phyloP scores from a whole-genome alignment of 37 sponge, comb jelly and placozoan species.

The Axinella damicornis region DNA sequence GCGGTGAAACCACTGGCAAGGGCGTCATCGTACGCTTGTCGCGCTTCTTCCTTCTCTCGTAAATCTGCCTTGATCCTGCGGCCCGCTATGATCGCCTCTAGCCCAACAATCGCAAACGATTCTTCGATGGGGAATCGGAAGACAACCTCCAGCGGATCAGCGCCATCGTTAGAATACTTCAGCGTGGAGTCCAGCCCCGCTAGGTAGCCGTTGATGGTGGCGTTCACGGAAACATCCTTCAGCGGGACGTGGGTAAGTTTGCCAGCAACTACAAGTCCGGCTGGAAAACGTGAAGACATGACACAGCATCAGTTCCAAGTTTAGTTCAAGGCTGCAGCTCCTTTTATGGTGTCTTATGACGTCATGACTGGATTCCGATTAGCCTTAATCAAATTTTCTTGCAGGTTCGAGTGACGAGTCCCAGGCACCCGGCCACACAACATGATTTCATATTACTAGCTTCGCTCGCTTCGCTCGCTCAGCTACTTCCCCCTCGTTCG shows the following conservation, averaged over 20 bases:
- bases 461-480: too few species aligned
- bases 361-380: too few species aligned
- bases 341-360: too few species aligned
- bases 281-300: too few species aligned
- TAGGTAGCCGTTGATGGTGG: constrained; percentile 46
- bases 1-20: constrained; percentile 79
- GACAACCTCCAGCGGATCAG: constrained; percentile 65
- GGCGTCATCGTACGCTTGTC: constrained; percentile 74
- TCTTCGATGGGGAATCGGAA: constrained; percentile 83
- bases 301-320: too few species aligned
- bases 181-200: constrained; percentile 66
- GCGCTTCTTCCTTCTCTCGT: constrained; percentile 81
- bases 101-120: constrained; percentile 73
- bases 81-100: constrained; percentile 73
- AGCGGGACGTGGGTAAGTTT: constrained; percentile 43
- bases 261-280: too few species aligned
- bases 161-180: constrained; percentile 68
- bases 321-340: too few species aligned
- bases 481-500: too few species aligned
- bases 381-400: too few species aligned
- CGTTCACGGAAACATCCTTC: constrained; percentile 51
- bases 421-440: too few species aligned
- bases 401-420: too few species aligned
- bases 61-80: constrained; percentile 67
- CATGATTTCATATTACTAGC: too few species aligned